Base-by-base conservation (phyloP, 2,888 invertebrate genomes). In the Mamestra brassicae region DNA sequence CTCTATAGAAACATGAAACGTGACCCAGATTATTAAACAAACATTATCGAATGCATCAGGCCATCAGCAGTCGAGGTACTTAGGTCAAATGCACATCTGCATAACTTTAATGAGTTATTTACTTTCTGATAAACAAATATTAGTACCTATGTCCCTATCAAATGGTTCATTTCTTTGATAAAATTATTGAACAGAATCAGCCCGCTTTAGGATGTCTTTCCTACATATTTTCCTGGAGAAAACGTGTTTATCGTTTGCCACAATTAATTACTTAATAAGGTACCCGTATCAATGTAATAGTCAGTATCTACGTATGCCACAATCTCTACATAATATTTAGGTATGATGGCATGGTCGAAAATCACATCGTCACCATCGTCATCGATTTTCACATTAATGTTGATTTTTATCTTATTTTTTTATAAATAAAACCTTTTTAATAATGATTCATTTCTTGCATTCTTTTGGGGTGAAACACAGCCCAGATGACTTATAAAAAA, bases 71-170 rank as follows among this genome's bases (percentile, higher is more conserved):
- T 15, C 54, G 60, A 55, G 26, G 55, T 62, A 78, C 60, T 61
- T 58, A 72, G 82, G 85, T 85, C 80, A 85, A 76, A 78, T 84
- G 86, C 75, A 77, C 81, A 85, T 84, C 74, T 85, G 79, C 73
- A 71, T 73, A 60, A 67, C 11, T 60, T 52, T 78, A 82, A 82
- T 68, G 63, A 69, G 38, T 54, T 77, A 71, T 76, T 83, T 80
- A 83, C 60, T 68, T 76, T 42, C 45, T 57, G 70, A 84, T 83
- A 84, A 75, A 50, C n/a, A 62, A 66, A 63, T 10, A 71, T 65
- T 75, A 45, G 58, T 74, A 0, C 26, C 26, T 26, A 42, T 69
- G 68, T 6, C 60, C 13, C 13, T 72, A 63, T 66, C 17, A 58
- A 64, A 65, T 50, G n/a, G 47, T 81, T 60, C 3, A 66, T 74